Conservation (phyloP, 2,113 vertebrate genomes). For the Tenrec ecaudatus region DNA sequence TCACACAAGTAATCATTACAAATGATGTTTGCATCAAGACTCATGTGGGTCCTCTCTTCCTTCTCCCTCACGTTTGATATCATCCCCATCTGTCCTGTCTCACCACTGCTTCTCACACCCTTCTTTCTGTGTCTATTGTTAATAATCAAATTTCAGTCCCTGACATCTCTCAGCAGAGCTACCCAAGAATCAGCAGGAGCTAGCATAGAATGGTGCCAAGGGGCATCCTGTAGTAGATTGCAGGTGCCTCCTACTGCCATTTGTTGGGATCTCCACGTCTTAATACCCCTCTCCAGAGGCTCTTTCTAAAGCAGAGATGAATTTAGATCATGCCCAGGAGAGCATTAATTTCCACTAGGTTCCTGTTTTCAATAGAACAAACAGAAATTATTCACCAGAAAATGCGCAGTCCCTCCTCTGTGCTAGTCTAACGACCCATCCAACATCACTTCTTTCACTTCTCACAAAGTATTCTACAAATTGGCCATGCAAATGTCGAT, state of each 20-base stretch:
- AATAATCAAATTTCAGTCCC: not conserved
- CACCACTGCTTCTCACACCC: not conserved
- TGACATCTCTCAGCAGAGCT: not conserved
- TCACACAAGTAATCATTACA: conserved; percentile 23
- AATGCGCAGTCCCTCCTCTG: not conserved
- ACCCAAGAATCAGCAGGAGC: not conserved
- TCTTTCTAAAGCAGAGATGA: conserved; percentile 41
- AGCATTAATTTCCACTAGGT: not conserved
- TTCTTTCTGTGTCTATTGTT: too few species aligned
- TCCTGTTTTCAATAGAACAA: not conserved
- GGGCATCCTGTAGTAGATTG: not conserved
- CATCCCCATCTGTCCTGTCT: not conserved
- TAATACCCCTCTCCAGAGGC: not conserved
- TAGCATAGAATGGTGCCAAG: not conserved
- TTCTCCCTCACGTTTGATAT: not conserved
- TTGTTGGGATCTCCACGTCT: not conserved
- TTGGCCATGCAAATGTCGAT: not conserved
- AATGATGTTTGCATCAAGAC: not conserved
- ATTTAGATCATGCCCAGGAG: not conserved
- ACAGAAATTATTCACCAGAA: conserved; percentile 23
- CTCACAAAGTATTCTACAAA: conserved; percentile 28
- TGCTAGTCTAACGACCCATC: not conserved
- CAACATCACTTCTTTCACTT: conserved; percentile 10
- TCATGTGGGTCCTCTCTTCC: not conserved
- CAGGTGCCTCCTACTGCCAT: not conserved